Conservation (phyloP, 2,888 invertebrate species). For the Vanessa cardui region DNA sequence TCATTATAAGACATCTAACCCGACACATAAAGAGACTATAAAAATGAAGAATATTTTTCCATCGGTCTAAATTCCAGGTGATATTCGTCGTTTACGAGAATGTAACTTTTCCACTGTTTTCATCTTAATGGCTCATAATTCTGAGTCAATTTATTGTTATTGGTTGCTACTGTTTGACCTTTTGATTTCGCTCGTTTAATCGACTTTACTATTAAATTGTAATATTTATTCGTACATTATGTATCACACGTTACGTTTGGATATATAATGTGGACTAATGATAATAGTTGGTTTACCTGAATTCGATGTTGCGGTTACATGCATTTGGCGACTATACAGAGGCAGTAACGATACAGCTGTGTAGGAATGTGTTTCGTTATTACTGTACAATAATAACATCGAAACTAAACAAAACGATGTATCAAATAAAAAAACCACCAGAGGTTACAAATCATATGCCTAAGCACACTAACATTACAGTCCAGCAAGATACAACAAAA, state of each 20-base stretch:
- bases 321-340: neutral
- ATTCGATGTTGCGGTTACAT: neutral
- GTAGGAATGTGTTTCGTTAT: neutral
- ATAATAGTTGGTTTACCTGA: neutral
- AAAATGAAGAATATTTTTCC: constrained; percentile 18
- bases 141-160: constrained; percentile 18
- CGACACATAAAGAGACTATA: constrained; percentile 2
- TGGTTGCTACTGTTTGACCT: constrained; percentile 1
- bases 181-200: constrained; percentile 4
- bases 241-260: neutral
- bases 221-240: neutral
- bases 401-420: no score
- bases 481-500: no score
- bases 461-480: no score
- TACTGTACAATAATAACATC: no score
- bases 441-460: no score
- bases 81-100: constrained; percentile 9
- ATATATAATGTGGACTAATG: constrained; percentile 1
- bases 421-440: no score
- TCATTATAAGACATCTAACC: neutral
- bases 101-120: constrained; percentile 8
- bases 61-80: constrained; percentile 17
- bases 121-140: constrained; percentile 28
- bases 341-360: neutral
- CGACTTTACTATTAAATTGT: constrained; percentile 6